A percentile compares a stretch with the other conserved stretches of the same genome.
phyloP scores from a whole-genome alignment of 2,113 vertebrate species.

The Gymnogyps californianus region DNA sequence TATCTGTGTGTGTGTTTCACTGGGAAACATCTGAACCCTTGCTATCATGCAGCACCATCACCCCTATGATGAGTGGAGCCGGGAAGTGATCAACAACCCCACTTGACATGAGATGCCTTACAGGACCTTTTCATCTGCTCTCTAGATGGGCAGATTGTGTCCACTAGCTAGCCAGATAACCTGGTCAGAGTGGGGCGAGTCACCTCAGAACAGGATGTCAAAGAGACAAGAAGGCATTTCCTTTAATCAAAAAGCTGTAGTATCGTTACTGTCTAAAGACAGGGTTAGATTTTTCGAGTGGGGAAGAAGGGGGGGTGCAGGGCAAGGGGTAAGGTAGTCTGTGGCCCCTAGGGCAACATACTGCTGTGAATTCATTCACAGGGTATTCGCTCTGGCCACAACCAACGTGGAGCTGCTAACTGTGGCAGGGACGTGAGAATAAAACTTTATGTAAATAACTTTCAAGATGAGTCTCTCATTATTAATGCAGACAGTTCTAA shows the following conservation, averaged over 20 bases:
- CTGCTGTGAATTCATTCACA: not conserved
- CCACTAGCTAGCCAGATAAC: not conserved
- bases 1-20: not conserved
- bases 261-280: not conserved
- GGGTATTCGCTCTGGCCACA: not conserved
- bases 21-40: not conserved
- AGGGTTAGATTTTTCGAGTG: not conserved
- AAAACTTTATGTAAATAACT: not conserved
- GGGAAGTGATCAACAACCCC: not conserved
- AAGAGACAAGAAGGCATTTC: not conserved
- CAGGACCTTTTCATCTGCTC: not conserved
- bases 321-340: not conserved
- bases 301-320: too few species aligned
- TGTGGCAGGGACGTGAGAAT: not conserved
- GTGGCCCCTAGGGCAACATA: too few species aligned
- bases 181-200: not conserved
- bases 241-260: not conserved
- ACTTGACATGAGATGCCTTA: not conserved
- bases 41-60: not conserved
- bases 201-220: not conserved
- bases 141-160: not conserved
- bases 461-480: not conserved
- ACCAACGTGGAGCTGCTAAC: not conserved
- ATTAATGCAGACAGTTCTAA: conserved; percentile 3
- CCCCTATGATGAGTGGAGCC: not conserved